Evolutionary conservation across 1,140 invertebrate species (phyloP), one percentile per base, ranked within the genome.

Genomic region (Littorina saxatilis): DNA sequence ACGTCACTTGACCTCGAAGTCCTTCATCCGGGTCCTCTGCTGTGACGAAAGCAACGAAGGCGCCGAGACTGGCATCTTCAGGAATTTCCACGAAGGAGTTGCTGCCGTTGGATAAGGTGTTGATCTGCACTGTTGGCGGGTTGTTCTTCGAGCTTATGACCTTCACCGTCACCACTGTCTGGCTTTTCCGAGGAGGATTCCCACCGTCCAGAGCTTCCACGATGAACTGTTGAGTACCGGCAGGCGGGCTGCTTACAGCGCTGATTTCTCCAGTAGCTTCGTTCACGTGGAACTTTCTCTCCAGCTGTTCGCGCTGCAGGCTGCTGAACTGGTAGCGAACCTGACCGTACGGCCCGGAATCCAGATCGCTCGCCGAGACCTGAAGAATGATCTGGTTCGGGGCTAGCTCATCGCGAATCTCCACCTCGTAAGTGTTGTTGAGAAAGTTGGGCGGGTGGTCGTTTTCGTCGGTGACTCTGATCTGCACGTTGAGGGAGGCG

Each of bases 191-290:
- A 47, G 96, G 92, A 0, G 97, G 97, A 17, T 95, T 95, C 0
- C 97, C 97, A 85, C 98, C 96, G 93, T 99, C 98, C 74, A 96
- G 94, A 11, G 98, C 98, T 89, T 97, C 98, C 0, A 99, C 96
- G 0, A 97, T 98, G 87, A 99, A 97, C 15, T 83, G 66, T 3
- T 50, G 79, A 15, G 70, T n/a, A 43, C 87, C 86, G 13, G 83
- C 73, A n/a, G 72, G 78, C 23, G 88, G 81, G 20, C 74, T 68
- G 13, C 81, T 78, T 15, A 83, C 79, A 11, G 86, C 77, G 29
- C 81, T 84, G 70, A 89, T 84, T 35, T 84, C 85, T 13, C 90
- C 90, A 37, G 86, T 88, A 27, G 70, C 58, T 27, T 75, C n/a
- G 77, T 90, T 79, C 52, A 89, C 84, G 37, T 76, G 79, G 78